phyloP scores from a whole-genome alignment of 2,113 vertebrate genomes.

The Nymphicus hollandicus region DNA sequence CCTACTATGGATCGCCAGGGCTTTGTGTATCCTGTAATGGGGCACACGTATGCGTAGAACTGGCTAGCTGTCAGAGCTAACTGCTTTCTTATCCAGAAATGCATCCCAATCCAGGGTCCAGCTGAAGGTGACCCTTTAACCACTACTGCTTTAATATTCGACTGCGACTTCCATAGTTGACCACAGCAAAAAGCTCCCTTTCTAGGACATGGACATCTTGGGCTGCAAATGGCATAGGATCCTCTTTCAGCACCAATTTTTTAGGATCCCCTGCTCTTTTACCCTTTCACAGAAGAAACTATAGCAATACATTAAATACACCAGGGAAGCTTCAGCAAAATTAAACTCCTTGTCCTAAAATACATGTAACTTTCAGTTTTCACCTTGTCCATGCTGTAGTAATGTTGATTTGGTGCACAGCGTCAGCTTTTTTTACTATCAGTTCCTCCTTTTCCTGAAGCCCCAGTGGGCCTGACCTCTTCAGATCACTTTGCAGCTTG shows the following conservation, averaged over 20 bases:
- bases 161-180: neutral
- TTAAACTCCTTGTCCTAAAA: neutral
- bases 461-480: neutral
- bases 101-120: neutral
- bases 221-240: neutral
- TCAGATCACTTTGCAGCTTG: neutral
- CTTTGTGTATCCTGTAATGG: neutral
- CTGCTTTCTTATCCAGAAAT: neutral
- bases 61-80: neutral
- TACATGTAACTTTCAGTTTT: neutral
- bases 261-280: neutral
- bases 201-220: neutral
- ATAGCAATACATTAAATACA: neutral
- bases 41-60: neutral
- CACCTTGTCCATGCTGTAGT: neutral
- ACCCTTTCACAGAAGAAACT: neutral
- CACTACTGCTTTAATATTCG: neutral
- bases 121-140: neutral
- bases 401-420: neutral
- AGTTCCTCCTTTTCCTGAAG: neutral
- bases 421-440: neutral
- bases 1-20: neutral
- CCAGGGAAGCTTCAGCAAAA: neutral
- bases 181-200: neutral
- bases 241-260: neutral